Evolutionary conservation across 2,888 invertebrate genomes (phyloP).

Genomic region (Micoletzkya japonica): DNA sequence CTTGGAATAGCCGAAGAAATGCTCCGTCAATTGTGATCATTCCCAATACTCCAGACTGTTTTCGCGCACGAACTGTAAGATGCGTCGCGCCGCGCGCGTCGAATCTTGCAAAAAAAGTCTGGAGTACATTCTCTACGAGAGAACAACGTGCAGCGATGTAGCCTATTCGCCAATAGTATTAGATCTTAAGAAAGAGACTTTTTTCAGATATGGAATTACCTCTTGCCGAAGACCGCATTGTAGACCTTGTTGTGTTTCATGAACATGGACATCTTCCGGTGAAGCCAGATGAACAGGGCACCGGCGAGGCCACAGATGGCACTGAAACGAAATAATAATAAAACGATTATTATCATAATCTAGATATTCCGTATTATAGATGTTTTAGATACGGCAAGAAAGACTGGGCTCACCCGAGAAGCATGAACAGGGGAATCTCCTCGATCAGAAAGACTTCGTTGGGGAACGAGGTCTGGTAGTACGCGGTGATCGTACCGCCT

Average conservation of each 20-base stretch:
- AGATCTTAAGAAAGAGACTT: too few relatives aligned
- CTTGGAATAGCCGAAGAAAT: too few relatives aligned
- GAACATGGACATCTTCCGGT: slow-evolving; percentile 38
- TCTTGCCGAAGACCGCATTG: slow-evolving; percentile 43
- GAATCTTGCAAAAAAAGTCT: too few relatives aligned
- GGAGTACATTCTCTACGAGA: too few relatives aligned
- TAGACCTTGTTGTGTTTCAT: slow-evolving; percentile 34
- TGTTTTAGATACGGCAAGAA: background rate
- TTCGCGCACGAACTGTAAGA: too few relatives aligned
- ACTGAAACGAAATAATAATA: slow-evolving; percentile 35
- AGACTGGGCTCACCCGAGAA: slow-evolving; percentile 76
- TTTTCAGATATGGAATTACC: slow-evolving; percentile 29
- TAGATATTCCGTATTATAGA: background rate
- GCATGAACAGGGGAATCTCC: slow-evolving; percentile 87
- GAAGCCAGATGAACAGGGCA: slow-evolving; percentile 50
- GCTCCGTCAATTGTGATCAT: too few relatives aligned
- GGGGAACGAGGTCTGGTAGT: slow-evolving; percentile 73
- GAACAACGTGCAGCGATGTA: too few relatives aligned
- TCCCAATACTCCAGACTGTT: too few relatives aligned
- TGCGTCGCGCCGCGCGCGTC: too few relatives aligned
- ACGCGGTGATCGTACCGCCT: slow-evolving; percentile 70
- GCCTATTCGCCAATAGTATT: too few relatives aligned
- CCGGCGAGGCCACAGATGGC: slow-evolving; percentile 45
- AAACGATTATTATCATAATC: background rate
- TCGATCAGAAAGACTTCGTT: slow-evolving; percentile 91